Base-by-base conservation (phyloP, 1,140 invertebrate genomes). In the Drosophila truncata region DNA sequence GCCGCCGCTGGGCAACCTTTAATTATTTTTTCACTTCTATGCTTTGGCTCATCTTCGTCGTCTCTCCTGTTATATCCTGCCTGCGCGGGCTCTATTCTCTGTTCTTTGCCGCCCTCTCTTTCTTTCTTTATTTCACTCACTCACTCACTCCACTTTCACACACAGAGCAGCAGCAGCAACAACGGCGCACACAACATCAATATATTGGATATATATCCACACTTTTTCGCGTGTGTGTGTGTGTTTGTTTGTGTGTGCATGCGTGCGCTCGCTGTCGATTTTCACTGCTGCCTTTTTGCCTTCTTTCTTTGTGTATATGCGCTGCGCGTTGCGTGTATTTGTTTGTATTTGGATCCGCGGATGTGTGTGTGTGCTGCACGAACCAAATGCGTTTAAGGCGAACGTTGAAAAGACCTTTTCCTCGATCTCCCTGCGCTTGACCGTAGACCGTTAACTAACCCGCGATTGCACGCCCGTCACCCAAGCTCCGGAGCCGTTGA, bases 1-100 rank as follows among this genome's bases (percentile, higher is more conserved):
- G 42, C 50, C 44, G 71, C 46, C 47, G 44, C 42, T 37, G 57
- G 62, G 62, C 71, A 83, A 83, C 81, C 67, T 85, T 87, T 88
- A 83, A 87, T 88, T 88, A 83, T 87, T 83, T 84, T 75, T 87
- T 83, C 77, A 74, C 77, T 84, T 77, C 50, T 88, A 71, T 65
- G 79, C 82, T 86, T 82, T 85, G 64, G 55, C 71, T 79, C 82
- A 86, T 86, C 82, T 87, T 87, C 76, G 64, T 76, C 61, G 75
- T 79, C 61, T 75, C 75, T 83, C 80, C 80, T 83, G 49, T 71
- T 82, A 82, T 79, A 82, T 86, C 82, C 82, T 86, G 54, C 74
- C 72, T 75, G 75, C 80, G 79, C 79, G 79, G 71, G 57, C 74
- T 78, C 69, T 72, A 52, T 41, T 23, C 58, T 63, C 58, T 44